phyloP scores from a whole-genome alignment of 2,797 vertebrate genomes.

The Ctenosaura bakeri region DNA sequence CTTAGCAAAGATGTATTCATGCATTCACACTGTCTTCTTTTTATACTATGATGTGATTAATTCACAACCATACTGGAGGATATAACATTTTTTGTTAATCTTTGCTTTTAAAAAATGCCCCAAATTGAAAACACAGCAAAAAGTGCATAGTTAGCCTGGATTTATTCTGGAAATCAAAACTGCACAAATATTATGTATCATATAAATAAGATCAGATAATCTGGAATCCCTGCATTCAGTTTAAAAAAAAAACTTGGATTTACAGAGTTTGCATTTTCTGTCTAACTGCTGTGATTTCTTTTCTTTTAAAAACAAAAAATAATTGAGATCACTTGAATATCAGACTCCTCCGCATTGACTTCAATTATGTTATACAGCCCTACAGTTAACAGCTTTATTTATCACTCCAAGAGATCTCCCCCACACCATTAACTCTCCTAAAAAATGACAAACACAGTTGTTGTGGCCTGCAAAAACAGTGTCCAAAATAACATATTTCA shows the following conservation, averaged over 20 bases:
- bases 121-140: not conserved
- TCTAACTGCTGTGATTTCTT: not conserved
- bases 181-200: not conserved
- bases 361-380: conserved; percentile 13
- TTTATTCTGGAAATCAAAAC: not conserved
- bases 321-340: conserved; percentile 36
- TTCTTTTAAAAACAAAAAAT: not conserved
- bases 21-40: not conserved
- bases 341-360: conserved; percentile 26
- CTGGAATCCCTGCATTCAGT: not conserved
- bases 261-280: not conserved
- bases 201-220: not conserved
- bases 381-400: not conserved
- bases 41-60: not conserved
- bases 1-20: no score
- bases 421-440: not conserved
- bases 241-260: no score
- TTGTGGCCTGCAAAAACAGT: no score
- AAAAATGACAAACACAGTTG: not conserved
- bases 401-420: conserved; percentile 19
- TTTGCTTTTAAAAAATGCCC: not conserved
- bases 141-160: not conserved
- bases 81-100: not conserved
- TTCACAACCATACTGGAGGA: not conserved
- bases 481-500: no score